These are phyloP conservation scores for Ctenochaetus hawaiiensis DNA, from an alignment of 2,797 vertebrate species.

Conservation along the genomic window DNA sequence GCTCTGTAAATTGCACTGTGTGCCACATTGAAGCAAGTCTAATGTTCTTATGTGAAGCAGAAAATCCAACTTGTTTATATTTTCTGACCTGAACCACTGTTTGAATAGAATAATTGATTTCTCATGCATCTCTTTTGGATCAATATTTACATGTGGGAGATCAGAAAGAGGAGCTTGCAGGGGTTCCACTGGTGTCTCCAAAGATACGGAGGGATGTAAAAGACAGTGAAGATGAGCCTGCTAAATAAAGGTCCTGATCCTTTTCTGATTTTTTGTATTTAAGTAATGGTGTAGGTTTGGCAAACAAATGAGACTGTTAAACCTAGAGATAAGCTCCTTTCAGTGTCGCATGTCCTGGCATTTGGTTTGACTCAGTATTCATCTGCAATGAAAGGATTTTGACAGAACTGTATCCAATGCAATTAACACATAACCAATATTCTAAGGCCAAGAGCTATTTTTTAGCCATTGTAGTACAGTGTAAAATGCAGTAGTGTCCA, in stretches of 20 bases:
- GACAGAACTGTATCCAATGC: conserved; percentile 61
- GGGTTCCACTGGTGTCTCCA: conserved; percentile 60
- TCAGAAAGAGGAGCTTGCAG: conserved; percentile 50
- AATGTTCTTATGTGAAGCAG: conserved; percentile 56
- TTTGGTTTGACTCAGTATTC: conserved; percentile 35
- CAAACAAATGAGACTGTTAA: conserved; percentile 56
- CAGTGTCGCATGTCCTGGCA: conserved; percentile 36
- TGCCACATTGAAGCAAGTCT: conserved; percentile 23
- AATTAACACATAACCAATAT: conserved; percentile 40
- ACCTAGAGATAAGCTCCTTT: conserved; percentile 51
- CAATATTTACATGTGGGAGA: conserved; percentile 72
- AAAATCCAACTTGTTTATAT: conserved; percentile 72
- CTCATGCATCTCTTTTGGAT: conserved; percentile 71
- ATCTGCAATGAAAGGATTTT: conserved; percentile 39
- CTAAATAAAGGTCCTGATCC: conserved; percentile 64
- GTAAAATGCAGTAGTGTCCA: conserved; percentile 28
- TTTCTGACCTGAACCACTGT: conserved; percentile 62
- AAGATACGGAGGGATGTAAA: conserved; percentile 54
- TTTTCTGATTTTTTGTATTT: conserved; percentile 44
- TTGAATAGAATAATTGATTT: conserved; percentile 74
- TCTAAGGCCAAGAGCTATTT: conserved; percentile 47
- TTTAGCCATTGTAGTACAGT: conserved; percentile 38
- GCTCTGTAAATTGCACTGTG: conserved; percentile 2
- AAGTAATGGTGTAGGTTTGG: conserved; percentile 44
- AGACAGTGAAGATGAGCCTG: conserved; percentile 48